Evolutionary conservation across 2,113 vertebrate genomes (phyloP), one percentile per base, ranked within the genome.

Genomic region (Gymnocephalus cernua): DNA sequence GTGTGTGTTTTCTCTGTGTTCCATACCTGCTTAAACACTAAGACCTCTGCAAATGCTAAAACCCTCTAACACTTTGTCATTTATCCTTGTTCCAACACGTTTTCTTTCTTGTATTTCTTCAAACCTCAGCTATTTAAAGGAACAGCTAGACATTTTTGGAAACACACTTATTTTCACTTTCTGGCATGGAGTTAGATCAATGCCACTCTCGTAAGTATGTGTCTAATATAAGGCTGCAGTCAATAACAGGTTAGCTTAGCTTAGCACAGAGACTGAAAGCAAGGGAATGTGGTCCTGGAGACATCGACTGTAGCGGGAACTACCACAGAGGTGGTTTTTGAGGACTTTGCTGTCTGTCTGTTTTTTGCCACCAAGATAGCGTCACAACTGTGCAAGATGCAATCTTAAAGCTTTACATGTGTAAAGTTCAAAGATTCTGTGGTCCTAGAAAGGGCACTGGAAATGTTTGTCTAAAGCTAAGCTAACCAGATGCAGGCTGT

Each of bases 1-100:
- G 73, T 72, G 62, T 74, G 79, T 75, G 21, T 78, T 72, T 56
- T 32, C 47, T 83, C 70, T 74, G 45, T 77, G 44, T 59, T 41
- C 19, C 71, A 65, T 57, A 71, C 72, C 80, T 84, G 74, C 75
- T 79, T 69, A 45, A 65, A 83, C 45, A 44, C 19, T 25, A 56
- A 87, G 38, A 77, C 74, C 41, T 13, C 25, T 68, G 53, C 48
- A 74, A 65, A 66, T 74, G 23, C 50, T 41, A 54, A 77, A 77
- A 82, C 27, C 27, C n/a, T 63, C n/a, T 72, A 44, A 68, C 56
- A 77, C 47, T 27, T 53, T 68, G 44, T 54, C 44, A 70, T 23
- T 82, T 56, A 61, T 79, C 23, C 29, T 59, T 47, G 4, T 77
- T 65, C 25, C 23, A 19, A 13, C 13, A 4, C 8, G 1, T 61